These are phyloP conservation scores for Ceratitis capitata DNA, from an alignment of 1,140 invertebrate species.

Conservation along the genomic window DNA sequence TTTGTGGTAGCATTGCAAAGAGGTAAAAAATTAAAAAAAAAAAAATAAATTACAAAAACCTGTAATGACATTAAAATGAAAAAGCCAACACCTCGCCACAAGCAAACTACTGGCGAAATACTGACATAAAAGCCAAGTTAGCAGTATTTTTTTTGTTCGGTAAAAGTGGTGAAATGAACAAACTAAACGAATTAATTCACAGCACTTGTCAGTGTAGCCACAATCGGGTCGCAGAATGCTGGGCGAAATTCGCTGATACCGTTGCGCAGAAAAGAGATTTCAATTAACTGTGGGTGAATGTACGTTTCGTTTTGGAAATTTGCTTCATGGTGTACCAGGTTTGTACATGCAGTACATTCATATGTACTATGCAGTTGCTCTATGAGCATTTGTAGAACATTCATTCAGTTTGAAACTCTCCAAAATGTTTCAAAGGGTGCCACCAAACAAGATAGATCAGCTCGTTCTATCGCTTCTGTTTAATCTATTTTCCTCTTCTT, in stretches of 20 bases:
- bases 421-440: too few species aligned
- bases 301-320: too few species aligned
- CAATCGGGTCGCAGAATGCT: background rate
- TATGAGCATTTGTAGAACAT: too few species aligned
- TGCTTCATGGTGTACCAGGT: too few species aligned
- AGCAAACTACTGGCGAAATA: background rate
- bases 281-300: background rate
- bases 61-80: background rate
- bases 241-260: background rate
- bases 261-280: background rate
- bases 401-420: too few species aligned
- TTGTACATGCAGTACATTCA: too few species aligned
- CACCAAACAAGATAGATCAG: too few species aligned
- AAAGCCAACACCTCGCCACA: background rate
- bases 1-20: background rate
- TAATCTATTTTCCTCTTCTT: too few species aligned
- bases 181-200: slow-evolving; percentile 28
- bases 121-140: background rate
- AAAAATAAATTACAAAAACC: background rate
- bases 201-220: background rate
- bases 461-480: too few species aligned
- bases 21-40: slow-evolving; percentile 5
- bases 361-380: too few species aligned
- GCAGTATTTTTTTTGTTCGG: background rate
- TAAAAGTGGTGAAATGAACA: background rate